A percentile compares a stretch with the other conserved stretches of the same genome.
phyloP scores from a whole-genome alignment of 2,797 vertebrate species.

The Tenualosa ilisha region DNA sequence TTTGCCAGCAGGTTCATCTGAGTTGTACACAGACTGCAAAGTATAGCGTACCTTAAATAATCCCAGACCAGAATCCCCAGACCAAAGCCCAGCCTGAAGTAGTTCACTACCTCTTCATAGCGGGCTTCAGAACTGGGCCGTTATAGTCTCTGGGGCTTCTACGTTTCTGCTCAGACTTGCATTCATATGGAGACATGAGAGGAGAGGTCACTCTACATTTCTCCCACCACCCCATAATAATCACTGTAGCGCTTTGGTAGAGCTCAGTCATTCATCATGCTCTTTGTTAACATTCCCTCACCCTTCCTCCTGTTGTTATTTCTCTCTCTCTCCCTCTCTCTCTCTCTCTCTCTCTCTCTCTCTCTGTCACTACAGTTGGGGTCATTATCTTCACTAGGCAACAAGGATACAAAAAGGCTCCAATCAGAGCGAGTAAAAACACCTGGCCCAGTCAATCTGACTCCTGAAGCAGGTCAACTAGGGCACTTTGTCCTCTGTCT shows the following conservation, averaged over 20 bases:
- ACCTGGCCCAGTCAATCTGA: neutral
- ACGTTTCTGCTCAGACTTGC: neutral
- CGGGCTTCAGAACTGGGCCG: neutral
- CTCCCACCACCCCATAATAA: neutral
- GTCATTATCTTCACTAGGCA: neutral
- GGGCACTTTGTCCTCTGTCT: neutral
- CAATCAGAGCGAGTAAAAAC: neutral
- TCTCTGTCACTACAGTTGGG: neutral
- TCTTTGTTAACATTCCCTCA: neutral
- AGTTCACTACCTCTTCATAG: neutral
- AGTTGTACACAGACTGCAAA: no score
- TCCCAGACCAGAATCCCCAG: neutral
- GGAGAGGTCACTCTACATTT: neutral
- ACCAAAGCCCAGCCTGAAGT: neutral
- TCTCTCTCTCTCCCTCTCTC: constrained; percentile 9
- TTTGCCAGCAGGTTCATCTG: no score
- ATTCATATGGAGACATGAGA: neutral
- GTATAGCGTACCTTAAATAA: neutral
- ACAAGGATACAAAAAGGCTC: neutral
- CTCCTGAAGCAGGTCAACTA: neutral
- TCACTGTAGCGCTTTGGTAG: neutral
- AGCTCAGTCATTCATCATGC: neutral
- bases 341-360: neutral
- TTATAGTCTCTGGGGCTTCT: neutral
- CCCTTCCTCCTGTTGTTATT: neutral